A percentile compares a stretch with the other conserved stretches of the same genome.
These are phyloP conservation scores for Dermolepida albohirtum DNA, from an alignment of 2,888 invertebrate genomes.

Conservation along the genomic window DNA sequence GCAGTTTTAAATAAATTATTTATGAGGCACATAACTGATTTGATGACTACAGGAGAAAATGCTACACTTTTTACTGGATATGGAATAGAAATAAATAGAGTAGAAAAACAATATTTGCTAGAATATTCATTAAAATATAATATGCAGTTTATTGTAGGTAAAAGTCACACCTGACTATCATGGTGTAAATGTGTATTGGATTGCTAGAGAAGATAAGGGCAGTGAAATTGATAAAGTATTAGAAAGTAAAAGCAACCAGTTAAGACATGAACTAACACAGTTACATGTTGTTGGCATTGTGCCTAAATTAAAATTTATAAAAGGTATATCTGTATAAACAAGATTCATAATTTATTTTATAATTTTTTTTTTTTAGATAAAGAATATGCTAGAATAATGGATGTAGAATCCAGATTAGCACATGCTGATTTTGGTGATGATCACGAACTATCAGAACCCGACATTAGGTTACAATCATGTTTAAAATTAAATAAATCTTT, in stretches of 20 bases:
- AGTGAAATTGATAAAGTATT: slow-evolving; percentile 69
- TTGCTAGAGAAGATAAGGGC: slow-evolving; percentile 70
- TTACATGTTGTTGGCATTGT: slow-evolving; percentile 80
- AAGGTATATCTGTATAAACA: slow-evolving; percentile 64
- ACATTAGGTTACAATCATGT: slow-evolving; percentile 57
- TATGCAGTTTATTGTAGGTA: slow-evolving; percentile 64
- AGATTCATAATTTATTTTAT: slow-evolving; percentile 14
- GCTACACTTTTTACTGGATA: slow-evolving; percentile 72
- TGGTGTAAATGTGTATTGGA: slow-evolving; percentile 79
- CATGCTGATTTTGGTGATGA: slow-evolving; percentile 78
- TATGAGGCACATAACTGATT: slow-evolving; percentile 83
- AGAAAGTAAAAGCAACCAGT: slow-evolving; percentile 68
- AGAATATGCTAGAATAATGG: slow-evolving; percentile 67
- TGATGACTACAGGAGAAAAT: slow-evolving; percentile 79
- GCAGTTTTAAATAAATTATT: slow-evolving; percentile 82
- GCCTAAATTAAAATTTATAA: slow-evolving; percentile 79
- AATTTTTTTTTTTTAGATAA: slow-evolving; percentile 67
- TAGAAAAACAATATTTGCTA: slow-evolving; percentile 53
- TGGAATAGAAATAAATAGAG: slow-evolving; percentile 80
- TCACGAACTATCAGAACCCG: slow-evolving; percentile 67
- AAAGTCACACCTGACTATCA: slow-evolving; percentile 76
- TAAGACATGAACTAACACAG: slow-evolving; percentile 80
- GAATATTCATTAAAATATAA: slow-evolving; percentile 20
- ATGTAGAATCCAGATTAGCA: slow-evolving; percentile 72
- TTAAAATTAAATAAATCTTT: slow-evolving; percentile 66